Evolutionary conservation across 2,113 vertebrate genomes (phyloP).

Genomic region (Thryonomys swinderianus): DNA sequence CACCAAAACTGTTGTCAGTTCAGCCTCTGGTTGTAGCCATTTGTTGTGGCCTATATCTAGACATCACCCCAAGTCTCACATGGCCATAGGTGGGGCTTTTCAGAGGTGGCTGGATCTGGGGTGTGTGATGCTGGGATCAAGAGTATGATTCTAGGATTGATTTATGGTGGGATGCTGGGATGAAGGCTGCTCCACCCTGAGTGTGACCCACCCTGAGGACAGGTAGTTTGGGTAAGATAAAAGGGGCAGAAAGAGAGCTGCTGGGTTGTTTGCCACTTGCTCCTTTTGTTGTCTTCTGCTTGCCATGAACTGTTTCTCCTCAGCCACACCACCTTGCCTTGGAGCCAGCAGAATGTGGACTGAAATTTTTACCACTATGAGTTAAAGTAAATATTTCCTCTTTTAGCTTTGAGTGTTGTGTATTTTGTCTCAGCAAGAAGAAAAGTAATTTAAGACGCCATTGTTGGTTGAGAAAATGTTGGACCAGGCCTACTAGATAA

Average conservation of each 20-base stretch:
- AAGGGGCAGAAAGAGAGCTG: background rate
- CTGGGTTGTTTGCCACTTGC: background rate
- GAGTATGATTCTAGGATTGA: background rate
- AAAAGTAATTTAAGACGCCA: background rate
- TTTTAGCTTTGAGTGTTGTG: background rate
- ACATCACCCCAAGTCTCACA: background rate
- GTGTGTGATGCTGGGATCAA: background rate
- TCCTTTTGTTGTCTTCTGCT: background rate
- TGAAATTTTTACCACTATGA: background rate
- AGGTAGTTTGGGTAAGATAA: background rate
- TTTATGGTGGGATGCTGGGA: background rate
- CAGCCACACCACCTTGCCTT: background rate
- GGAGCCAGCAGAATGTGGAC: background rate
- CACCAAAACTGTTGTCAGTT: background rate
- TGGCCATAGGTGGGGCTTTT: background rate
- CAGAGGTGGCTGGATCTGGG: background rate
- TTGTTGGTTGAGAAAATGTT: background rate
- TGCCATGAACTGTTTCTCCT: background rate
- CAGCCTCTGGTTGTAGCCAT: background rate
- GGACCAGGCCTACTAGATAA: background rate
- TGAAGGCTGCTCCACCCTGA: background rate
- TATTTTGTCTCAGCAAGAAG: background rate
- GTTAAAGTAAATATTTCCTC: background rate
- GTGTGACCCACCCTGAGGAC: background rate
- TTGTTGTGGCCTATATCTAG: background rate